Base-by-base conservation (phyloP, 2,113 vertebrate genomes). In the Leptodactylus fuscus region DNA sequence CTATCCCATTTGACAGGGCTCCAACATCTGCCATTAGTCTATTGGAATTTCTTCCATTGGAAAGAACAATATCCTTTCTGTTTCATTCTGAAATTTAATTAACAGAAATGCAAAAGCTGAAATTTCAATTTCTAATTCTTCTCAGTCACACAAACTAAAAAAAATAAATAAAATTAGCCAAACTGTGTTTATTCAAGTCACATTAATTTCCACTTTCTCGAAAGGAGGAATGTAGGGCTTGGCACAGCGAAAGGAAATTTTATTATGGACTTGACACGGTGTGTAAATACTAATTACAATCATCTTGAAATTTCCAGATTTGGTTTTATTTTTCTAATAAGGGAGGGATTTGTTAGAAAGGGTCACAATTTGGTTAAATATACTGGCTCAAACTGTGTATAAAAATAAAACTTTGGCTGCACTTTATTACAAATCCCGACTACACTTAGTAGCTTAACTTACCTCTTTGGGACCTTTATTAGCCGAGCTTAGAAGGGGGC, bases 141-240 rank as follows among this genome's bases (percentile, higher is more conserved):
- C 80, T 82, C 65, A 27, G 88, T 82, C n/a, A 81, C 87, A 79
- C n/a, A 87, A 92, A 92, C 89, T 81, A 53, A 81, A 91, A 65
- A 91, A 92, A 83, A 91, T 62, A 91, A 91, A 92, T 88, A 91
- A 87, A 89, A 87, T 60, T 82, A 91, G 87, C 74, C 84, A 90
- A 89, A 81, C 79, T 81, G 70, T 91, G 90, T 93, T 93, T 93
- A 91, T 90, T 93, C 87, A 91, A 91, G 89, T 88, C 89, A 90
- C 92, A 92, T 92, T 90, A 89, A 92, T 92, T 93, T 88, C 90
- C 90, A 86, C 87, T 90, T 44, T 49, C 87, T 58, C 88, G 87
- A 82, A 84, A 87, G 82, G 60, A 87, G 82, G 84, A 75, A 82
- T 83, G 81, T 53, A 70, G 87, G 87, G 81, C 81, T 83, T 90